Base-by-base conservation (phyloP, 2,113 vertebrate genomes). In the Daboia siamensis region DNA sequence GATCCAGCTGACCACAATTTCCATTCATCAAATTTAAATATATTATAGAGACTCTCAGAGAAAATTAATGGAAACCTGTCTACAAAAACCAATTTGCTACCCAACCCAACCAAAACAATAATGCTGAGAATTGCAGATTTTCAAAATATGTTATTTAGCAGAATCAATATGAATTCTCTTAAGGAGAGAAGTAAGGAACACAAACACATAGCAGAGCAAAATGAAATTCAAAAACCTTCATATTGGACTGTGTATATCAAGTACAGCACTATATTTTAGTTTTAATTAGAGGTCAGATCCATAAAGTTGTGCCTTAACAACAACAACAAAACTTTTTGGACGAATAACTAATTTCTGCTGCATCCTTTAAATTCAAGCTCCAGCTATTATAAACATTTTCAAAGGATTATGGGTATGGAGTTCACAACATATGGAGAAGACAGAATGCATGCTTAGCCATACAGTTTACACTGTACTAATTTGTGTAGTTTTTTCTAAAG, bases 1-100 rank as follows among this genome's bases (percentile, higher is more conserved):
- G 86, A 93, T 93, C 91, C 48, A 92, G 48, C 92, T 17, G 90
- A 46, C 90, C 12, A 90, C 23, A n/a, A 93, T 90, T 93, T 86
- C 52, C 92, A 17, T 57, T 46, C 33, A 2, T 90, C 92, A 51
- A 90, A 59, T 93, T 93, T 26, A 54, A 84, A 59, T 9, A 64
- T 33, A 90, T 56, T 93, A 86, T 86, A 89, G 17, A 29, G 6
- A 8, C 55, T 89, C 48, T 21, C 69, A 39, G 57, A 48, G 1
- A 0, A 92, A 90, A 44, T 90, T 64, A 54, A 80, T 46, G n/a
- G 46, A 80, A 86, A 20, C 15, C 86, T 86, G 46, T 64, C 87
- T 89, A 33, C 74, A 64, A 46, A 51, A 51, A 57, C 24, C 17
- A 26, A 61, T 90, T 92, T 90, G 54, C 56, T 54, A 90, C 11